Evolutionary conservation across 1,140 invertebrate genomes (phyloP).

Genomic region (Drosophila watanabei): DNA sequence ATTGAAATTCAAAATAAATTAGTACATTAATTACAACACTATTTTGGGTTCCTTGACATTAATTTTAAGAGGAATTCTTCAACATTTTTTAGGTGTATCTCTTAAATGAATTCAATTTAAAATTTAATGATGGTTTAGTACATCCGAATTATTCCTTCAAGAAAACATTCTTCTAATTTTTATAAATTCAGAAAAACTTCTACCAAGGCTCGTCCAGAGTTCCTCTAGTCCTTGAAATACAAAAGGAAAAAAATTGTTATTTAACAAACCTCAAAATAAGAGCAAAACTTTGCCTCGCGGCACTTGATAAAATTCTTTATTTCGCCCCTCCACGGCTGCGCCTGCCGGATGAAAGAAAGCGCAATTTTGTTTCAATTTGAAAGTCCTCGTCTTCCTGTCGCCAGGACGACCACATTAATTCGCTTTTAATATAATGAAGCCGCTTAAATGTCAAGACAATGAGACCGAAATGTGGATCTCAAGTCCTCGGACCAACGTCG

Average conservation of each 20-base stretch:
- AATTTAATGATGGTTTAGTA: not conserved
- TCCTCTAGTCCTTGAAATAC: not conserved
- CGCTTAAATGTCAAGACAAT: constrained; percentile 54
- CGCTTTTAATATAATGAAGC: constrained; percentile 56
- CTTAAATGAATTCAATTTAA: not conserved
- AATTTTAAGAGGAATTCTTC: no score
- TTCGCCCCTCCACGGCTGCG: not conserved
- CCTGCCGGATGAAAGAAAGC: constrained; percentile 3
- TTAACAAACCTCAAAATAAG: constrained; percentile 11
- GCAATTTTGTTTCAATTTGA: constrained; percentile 40
- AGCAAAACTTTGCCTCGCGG: constrained; percentile 9
- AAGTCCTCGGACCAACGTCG: constrained; percentile 6
- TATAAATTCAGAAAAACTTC: not conserved
- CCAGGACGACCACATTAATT: constrained; percentile 49
- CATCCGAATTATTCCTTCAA: not conserved
- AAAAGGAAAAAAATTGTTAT: constrained; percentile 5
- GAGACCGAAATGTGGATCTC: constrained; percentile 24
- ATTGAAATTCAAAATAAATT: not conserved
- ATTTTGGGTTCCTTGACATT: no score
- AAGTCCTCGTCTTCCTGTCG: constrained; percentile 7
- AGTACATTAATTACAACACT: no score
- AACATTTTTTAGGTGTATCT: not conserved
- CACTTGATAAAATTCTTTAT: constrained; percentile 15
- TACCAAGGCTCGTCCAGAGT: not conserved
- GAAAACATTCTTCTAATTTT: not conserved